Conservation (phyloP, 2,797 vertebrate species). For the Zalophus californianus region DNA sequence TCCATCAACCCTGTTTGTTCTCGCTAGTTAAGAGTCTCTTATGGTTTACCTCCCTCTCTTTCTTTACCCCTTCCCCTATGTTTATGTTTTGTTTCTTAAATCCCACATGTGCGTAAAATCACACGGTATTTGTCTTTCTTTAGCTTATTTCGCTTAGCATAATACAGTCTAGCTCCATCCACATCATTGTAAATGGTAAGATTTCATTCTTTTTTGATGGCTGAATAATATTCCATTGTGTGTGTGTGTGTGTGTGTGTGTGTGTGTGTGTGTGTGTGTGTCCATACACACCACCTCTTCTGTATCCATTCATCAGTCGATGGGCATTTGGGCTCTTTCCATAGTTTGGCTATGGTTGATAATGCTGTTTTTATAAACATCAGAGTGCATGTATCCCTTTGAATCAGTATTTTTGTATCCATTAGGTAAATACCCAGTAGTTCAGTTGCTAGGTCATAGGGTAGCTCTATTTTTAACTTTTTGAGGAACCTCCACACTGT, state of each 20-base stretch:
- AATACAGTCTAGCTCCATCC: neutral
- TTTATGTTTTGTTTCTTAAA: neutral
- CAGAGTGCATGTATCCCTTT: neutral
- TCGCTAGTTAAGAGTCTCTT: neutral
- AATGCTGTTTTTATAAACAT: neutral
- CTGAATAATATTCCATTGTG: neutral
- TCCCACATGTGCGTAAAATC: neutral
- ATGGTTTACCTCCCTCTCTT: neutral
- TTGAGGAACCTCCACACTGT: neutral
- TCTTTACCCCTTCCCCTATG: neutral
- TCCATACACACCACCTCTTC: neutral
- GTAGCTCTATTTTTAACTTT: neutral
- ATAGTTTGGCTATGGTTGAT: neutral
- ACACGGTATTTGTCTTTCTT: neutral
- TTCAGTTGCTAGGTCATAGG: neutral
- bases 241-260: too few species aligned
- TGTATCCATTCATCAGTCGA: neutral
- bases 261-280: too few species aligned
- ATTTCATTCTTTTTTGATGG: neutral
- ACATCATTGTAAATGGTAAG: neutral
- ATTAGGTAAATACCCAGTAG: neutral
- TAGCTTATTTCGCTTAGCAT: neutral
- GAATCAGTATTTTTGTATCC: neutral
- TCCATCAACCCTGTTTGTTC: neutral
- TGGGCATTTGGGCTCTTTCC: neutral